These are phyloP conservation scores for Heterochromis multidens DNA, from an alignment of 2,113 vertebrate species.

Conservation along the genomic window DNA sequence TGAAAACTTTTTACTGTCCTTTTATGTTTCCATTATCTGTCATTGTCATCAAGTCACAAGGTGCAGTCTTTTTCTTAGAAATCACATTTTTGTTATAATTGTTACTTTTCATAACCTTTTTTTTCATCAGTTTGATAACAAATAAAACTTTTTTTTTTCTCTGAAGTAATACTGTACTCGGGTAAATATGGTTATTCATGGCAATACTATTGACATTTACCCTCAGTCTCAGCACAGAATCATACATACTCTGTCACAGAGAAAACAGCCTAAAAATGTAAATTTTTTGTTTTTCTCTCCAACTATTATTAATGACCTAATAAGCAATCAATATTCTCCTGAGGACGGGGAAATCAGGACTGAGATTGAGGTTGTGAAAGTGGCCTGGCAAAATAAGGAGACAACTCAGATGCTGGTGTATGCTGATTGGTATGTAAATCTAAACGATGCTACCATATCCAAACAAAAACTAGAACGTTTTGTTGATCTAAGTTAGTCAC, in stretches of 20 bases:
- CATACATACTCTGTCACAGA: not conserved
- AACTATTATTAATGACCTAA: no score
- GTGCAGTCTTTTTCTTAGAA: slow-evolving; percentile 54
- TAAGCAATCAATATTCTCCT: not conserved
- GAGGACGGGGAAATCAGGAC: not conserved
- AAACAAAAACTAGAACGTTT: not conserved
- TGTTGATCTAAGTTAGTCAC: no score
- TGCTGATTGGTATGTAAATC: not conserved
- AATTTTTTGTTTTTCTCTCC: not conserved
- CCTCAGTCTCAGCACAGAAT: not conserved
- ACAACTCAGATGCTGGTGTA: not conserved
- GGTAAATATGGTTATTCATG: not conserved
- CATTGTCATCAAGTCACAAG: slow-evolving; percentile 69
- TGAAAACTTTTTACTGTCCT: not conserved
- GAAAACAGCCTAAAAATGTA: not conserved
- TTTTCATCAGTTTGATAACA: slow-evolving; percentile 88
- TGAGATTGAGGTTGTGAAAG: not conserved
- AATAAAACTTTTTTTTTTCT: slow-evolving; percentile 79
- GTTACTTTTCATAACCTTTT: slow-evolving; percentile 72
- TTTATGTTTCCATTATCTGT: slow-evolving; percentile 70
- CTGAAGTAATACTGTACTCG: slow-evolving; percentile 20
- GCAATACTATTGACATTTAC: not conserved
- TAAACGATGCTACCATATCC: not conserved
- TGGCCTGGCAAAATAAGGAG: not conserved
- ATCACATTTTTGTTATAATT: slow-evolving; percentile 69